Conservation (phyloP, 2,113 vertebrate species). For the Nanorana parkeri region DNA sequence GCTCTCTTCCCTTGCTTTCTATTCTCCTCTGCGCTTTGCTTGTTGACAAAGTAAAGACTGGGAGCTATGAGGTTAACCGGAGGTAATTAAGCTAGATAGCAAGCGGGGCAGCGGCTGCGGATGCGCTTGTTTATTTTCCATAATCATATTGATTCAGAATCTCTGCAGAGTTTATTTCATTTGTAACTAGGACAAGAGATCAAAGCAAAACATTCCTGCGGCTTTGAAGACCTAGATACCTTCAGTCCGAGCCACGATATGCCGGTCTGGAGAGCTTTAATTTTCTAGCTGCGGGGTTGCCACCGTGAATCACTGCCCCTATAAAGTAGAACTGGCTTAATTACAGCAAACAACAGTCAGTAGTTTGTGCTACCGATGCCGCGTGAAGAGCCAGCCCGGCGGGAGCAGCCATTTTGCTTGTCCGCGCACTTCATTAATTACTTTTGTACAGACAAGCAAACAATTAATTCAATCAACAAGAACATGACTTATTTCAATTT, state of each 20-base stretch:
- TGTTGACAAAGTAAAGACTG: conserved; percentile 51
- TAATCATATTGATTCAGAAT: conserved; percentile 53
- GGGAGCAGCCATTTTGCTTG: conserved; percentile 28
- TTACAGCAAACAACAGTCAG: conserved; percentile 26
- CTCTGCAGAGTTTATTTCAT: conserved; percentile 53
- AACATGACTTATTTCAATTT: conserved; percentile 14
- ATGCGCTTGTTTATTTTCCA: conserved; percentile 47
- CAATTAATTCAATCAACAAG: conserved; percentile 21
- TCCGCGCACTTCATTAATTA: conserved; percentile 12
- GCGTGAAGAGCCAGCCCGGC: conserved; percentile 17
- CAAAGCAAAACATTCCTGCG: conserved; percentile 43
- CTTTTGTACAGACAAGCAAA: conserved; percentile 18
- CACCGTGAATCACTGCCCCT: not conserved
- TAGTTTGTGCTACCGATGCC: conserved; percentile 10
- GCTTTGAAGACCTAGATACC: conserved; percentile 37
- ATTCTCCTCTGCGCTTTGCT: conserved; percentile 23
- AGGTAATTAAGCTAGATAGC: conserved; percentile 50
- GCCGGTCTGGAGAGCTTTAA: conserved; percentile 7
- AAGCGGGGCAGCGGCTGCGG: conserved; percentile 37
- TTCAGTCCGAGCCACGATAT: conserved; percentile 22
- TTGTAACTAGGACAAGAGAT: conserved; percentile 54
- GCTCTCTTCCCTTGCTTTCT: conserved; percentile 23
- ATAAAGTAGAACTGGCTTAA: conserved; percentile 18
- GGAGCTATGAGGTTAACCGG: conserved; percentile 49
- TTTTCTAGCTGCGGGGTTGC: conserved; percentile 2